Percentiles rank a stretch among this genome's conserved stretches.
Conservation (phyloP, 53 echinoderm and acorn worm species). For the Actinopyga echinites region DNA sequence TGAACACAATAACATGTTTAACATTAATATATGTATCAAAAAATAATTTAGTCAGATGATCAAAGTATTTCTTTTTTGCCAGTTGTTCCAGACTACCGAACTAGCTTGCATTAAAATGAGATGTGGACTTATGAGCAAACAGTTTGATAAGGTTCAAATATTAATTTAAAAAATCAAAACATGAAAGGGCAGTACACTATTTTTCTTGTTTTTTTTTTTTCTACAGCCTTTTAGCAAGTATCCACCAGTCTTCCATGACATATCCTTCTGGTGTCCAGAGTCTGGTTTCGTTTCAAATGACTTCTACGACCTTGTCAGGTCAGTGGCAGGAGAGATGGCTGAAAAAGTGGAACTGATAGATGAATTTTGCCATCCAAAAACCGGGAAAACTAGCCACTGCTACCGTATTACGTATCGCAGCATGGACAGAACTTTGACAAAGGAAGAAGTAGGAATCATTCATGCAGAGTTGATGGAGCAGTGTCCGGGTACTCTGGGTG, state of each 20-base stretch:
- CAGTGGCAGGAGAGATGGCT: conserved; percentile 84
- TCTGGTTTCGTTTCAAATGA: conserved; percentile 73
- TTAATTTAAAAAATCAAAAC: too few species aligned
- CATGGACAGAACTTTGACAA: conserved; percentile 90
- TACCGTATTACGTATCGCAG: conserved; percentile 90
- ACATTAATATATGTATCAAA: too few species aligned
- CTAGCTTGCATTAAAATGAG: too few species aligned
- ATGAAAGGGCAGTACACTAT: neutral
- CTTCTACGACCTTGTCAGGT: conserved; percentile 92
- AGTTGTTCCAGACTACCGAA: too few species aligned
- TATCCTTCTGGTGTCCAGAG: conserved; percentile 82
- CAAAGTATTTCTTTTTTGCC: too few species aligned
- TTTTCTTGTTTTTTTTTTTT: neutral
- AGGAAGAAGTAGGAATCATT: conserved; percentile 68
- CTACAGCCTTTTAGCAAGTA: conserved; percentile 96
- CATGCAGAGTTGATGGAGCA: conserved; percentile 59
- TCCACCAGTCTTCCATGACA: conserved; percentile 80
- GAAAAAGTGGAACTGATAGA: conserved; percentile 84
- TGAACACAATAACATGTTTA: too few species aligned
- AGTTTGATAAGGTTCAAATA: too few species aligned
- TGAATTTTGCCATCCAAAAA: conserved; percentile 88
- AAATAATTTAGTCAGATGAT: too few species aligned
- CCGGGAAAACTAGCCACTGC: conserved; percentile 73
- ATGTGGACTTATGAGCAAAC: too few species aligned
- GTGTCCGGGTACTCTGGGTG: conserved; percentile 56